Evolutionary conservation across 2,797 vertebrate species (phyloP).

Genomic region (Galagoides demidoff): DNA sequence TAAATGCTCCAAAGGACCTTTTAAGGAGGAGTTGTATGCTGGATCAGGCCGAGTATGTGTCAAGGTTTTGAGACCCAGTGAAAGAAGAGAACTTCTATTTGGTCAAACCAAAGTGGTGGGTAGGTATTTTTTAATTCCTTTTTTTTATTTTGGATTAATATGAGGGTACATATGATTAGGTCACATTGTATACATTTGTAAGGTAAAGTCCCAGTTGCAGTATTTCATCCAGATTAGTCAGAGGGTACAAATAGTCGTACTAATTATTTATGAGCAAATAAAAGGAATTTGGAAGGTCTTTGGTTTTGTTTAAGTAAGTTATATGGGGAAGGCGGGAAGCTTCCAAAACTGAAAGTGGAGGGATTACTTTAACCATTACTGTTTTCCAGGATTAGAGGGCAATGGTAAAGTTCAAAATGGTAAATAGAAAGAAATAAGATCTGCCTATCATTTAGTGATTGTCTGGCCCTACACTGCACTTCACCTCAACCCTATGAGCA

Average conservation of each 20-base stretch:
- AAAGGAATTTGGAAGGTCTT: not conserved
- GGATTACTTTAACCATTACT: not conserved
- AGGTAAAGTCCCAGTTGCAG: no score
- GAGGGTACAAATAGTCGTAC: not conserved
- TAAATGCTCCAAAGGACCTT: not conserved
- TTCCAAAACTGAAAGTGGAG: not conserved
- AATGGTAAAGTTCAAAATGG: not conserved
- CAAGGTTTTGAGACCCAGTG: not conserved
- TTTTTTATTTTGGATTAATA: no score
- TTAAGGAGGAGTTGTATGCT: not conserved
- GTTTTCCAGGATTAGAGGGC: not conserved
- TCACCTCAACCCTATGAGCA: not conserved
- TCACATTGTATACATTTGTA: no score
- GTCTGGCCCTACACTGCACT: not conserved
- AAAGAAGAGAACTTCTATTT: not conserved
- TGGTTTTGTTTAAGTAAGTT: not conserved
- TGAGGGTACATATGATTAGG: no score
- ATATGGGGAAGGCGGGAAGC: not conserved
- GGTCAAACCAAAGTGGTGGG: not conserved
- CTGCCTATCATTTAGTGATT: not conserved
- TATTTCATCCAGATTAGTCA: not conserved
- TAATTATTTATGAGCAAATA: conserved; percentile 17
- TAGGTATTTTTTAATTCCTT: no score
- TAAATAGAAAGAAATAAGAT: not conserved
- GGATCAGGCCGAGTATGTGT: not conserved